Evolutionary conservation across 2,797 vertebrate species (phyloP).

Genomic region (Neostethus bicornis): DNA sequence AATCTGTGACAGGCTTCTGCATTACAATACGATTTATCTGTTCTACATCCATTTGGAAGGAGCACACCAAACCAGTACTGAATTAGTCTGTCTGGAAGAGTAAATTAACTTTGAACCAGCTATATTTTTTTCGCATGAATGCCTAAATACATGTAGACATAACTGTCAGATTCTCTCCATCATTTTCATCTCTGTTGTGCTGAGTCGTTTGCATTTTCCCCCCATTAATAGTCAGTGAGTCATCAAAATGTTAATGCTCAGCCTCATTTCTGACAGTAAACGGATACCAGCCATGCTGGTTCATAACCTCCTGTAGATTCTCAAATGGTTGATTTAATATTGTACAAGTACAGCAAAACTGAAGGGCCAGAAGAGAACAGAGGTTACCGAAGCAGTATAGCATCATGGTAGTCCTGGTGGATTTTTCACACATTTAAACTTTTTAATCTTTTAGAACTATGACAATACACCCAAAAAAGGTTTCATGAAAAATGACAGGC

Average conservation of each 20-base stretch:
- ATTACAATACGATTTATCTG: constrained; percentile 19
- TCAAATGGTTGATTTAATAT: not conserved
- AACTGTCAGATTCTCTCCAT: not conserved
- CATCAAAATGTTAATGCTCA: constrained; percentile 25
- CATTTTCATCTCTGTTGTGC: constrained; percentile 7
- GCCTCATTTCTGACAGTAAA: constrained; percentile 22
- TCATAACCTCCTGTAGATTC: constrained; percentile 17
- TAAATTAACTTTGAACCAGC: not conserved
- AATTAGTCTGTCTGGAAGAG: constrained; percentile 8
- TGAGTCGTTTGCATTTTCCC: constrained; percentile 2
- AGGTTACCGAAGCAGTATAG: not conserved
- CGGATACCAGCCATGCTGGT: constrained; percentile 6
- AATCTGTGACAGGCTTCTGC: constrained; percentile 25
- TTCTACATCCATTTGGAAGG: constrained; percentile 12
- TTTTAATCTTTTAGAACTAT: constrained; percentile 11
- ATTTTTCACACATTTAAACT: not conserved
- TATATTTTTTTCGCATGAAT: constrained; percentile 7
- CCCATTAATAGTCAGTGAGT: constrained; percentile 7
- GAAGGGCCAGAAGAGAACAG: not conserved
- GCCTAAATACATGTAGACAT: not conserved
- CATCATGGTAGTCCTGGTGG: not conserved
- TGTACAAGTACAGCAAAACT: constrained; percentile 7
- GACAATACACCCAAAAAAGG: not conserved
- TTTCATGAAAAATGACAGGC: not conserved
- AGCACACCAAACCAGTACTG: not conserved